Percentiles rank a stretch among this genome's conserved stretches.
Conservation (phyloP, 1,140 invertebrate genomes). For the Orchestia grillus region DNA sequence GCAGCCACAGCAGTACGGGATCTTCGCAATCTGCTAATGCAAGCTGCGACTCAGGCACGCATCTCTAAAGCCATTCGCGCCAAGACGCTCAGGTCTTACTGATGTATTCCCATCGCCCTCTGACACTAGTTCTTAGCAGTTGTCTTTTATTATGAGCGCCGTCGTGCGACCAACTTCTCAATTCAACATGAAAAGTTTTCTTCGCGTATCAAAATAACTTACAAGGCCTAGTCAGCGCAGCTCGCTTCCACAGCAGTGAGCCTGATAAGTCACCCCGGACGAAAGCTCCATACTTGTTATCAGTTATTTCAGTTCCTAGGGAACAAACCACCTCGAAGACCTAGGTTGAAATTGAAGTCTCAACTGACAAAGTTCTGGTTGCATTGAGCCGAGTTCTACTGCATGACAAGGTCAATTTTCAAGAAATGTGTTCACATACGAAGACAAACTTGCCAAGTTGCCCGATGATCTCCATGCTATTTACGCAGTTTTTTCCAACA, state of each 20-base stretch:
- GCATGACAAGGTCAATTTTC: no score
- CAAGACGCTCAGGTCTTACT: constrained; percentile 25
- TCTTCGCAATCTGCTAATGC: constrained; percentile 33
- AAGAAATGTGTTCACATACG: no score
- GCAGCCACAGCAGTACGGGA: background rate
- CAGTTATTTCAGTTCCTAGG: no score
- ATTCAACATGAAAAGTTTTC: background rate
- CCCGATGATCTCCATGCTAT: no score
- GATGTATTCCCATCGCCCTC: background rate
- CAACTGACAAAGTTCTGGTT: no score
- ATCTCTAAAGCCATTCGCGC: background rate
- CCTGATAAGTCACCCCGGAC: background rate
- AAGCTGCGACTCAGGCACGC: background rate
- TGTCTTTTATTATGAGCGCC: background rate
- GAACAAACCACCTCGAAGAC: no score
- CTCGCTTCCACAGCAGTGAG: background rate
- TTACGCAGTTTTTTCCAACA: no score
- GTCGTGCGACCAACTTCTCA: background rate
- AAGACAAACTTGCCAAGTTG: no score
- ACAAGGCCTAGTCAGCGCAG: background rate
- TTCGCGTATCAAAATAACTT: background rate
- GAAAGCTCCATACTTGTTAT: background rate
- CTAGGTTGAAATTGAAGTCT: no score
- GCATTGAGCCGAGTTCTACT: no score
- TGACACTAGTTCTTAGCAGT: background rate